These are phyloP conservation scores for Synergus gifuensis DNA, from an alignment of 2,888 invertebrate species.

Conservation along the genomic window DNA sequence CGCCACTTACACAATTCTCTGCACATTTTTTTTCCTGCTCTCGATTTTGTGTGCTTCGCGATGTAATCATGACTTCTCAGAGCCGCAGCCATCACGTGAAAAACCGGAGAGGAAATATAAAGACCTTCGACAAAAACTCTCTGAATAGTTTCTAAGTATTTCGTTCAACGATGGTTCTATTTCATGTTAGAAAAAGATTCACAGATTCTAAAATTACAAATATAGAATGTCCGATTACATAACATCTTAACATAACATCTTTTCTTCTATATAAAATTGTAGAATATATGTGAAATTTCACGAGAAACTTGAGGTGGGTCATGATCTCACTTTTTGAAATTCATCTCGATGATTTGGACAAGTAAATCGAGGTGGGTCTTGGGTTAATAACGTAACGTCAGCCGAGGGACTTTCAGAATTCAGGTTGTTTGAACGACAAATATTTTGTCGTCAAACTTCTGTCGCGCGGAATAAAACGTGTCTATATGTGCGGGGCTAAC, in stretches of 20 bases:
- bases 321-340: constrained; percentile 47
- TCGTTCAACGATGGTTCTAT: too few relatives aligned
- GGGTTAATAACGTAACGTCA: constrained; percentile 57
- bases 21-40: constrained; percentile 49
- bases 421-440: constrained; percentile 77
- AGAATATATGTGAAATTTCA: constrained; percentile 41
- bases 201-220: too few relatives aligned
- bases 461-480: constrained; percentile 73
- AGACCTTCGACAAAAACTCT: background rate
- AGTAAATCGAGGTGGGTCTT: constrained; percentile 56
- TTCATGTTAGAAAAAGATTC: too few relatives aligned
- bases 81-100: background rate
- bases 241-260: too few relatives aligned
- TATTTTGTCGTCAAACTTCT: constrained; percentile 78
- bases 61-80: background rate
- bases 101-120: background rate
- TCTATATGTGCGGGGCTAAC: constrained; percentile 77
- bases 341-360: constrained; percentile 52
- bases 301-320: constrained; percentile 34
- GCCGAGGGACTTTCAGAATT: constrained; percentile 69
- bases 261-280: constrained; percentile 34
- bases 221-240: too few relatives aligned
- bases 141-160: background rate
- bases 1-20: constrained; percentile 47
- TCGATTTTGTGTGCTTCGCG: constrained; percentile 3